Base-by-base conservation (phyloP, 2,888 invertebrate genomes). In the Omphaloscelis lunosa region DNA sequence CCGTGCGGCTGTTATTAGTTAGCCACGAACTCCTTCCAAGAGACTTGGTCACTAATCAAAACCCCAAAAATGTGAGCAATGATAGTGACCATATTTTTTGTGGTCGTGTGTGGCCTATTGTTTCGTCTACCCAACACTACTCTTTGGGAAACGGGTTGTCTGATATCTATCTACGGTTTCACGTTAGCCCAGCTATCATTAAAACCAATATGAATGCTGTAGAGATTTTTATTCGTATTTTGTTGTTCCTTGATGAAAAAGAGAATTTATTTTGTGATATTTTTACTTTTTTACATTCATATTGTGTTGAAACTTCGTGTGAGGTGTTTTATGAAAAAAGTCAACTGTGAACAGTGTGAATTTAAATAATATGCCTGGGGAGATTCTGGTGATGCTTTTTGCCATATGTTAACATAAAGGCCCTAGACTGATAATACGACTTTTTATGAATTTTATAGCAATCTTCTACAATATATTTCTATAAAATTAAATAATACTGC, bases 201-300 rank as follows among this genome's bases (percentile, higher is more conserved):
- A 89, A 89, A 84, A 72, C 78, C 83, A 71, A 86, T 83, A 86
- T 84, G 85, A 85, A 86, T 83, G 85, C 72, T 68, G 84, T 82
- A 75, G 76, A 79, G 89, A 89, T 89, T 89, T 87, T 85, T 85
- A 74, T 82, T 86, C 79, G 80, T 83, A 78, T 82, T 82, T 80
- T 79, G 59, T 79, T 79, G 78, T 83, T 80, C 59, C 73, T 65
- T 77, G 81, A 77, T 74, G 86, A 86, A 86, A 83, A 79, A 63
- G 70, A 83, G 75, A 81, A 86, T 87, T 81, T 80, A 69, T 80
- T 75, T 75, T 39, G 15, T 39, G 59, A 53, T 29, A 23, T 63
- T 79, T 72, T 82, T 72, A 58, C 67, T 74, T 70, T 79, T 77
- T 53, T 61, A 59, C 27, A 67, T 84, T 76, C 20, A 12, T 78